Evolutionary conservation across 2,113 vertebrate species (phyloP).

Genomic region (Bambusicola thoracicus): DNA sequence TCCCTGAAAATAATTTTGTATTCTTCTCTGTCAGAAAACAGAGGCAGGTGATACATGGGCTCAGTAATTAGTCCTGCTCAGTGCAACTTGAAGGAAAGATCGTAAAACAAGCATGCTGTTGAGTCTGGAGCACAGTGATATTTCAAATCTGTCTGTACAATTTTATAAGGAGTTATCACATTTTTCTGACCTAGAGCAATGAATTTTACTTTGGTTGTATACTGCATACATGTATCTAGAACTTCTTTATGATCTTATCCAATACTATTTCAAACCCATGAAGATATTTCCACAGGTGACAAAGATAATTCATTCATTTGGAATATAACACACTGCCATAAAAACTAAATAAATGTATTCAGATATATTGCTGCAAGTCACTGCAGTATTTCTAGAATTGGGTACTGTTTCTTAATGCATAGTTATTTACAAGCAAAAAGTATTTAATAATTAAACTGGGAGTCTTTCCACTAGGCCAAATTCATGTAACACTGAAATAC

Average conservation of each 20-base stretch:
- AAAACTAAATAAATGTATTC: not conserved
- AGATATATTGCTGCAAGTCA: not conserved
- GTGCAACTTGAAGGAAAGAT: not conserved
- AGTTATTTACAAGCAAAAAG: not conserved
- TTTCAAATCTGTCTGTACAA: not conserved
- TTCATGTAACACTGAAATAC: not conserved
- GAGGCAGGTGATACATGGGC: accelerated
- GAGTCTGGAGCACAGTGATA: not conserved
- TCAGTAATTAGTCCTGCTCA: not conserved
- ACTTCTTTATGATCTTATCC: not conserved
- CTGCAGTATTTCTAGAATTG: not conserved
- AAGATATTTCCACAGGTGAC: not conserved
- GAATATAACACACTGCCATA: not conserved
- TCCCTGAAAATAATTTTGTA: not conserved
- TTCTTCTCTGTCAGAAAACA: not conserved
- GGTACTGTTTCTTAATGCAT: not conserved
- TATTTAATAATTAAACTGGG: not conserved
- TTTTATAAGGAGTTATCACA: not conserved
- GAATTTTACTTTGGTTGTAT: not conserved
- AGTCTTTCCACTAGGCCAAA: not conserved
- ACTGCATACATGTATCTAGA: not conserved
- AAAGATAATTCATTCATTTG: not conserved
- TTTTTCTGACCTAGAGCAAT: not conserved
- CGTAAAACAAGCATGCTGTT: not conserved
- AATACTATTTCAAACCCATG: not conserved